Conservation (phyloP, 1,140 invertebrate genomes). For the Pseudomyrmex sp. region DNA sequence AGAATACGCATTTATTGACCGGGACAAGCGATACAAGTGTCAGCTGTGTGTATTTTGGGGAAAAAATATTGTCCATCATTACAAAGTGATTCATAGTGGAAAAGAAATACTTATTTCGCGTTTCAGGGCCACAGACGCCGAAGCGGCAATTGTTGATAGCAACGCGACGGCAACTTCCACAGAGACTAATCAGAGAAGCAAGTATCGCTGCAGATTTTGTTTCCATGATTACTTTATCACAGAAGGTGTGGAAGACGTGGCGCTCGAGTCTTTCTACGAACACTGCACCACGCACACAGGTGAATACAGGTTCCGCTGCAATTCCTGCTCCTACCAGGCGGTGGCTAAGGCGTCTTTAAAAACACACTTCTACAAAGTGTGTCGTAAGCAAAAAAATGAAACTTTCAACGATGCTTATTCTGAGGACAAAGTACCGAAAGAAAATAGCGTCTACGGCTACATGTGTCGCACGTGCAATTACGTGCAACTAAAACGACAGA, state of each 20-base stretch:
- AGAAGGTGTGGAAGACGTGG: conserved; percentile 77
- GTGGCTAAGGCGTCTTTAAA: conserved; percentile 82
- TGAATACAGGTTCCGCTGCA: conserved; percentile 89
- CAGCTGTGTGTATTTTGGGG: conserved; percentile 87
- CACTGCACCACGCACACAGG: conserved; percentile 91
- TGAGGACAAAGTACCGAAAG: conserved; percentile 74
- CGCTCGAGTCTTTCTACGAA: conserved; percentile 87
- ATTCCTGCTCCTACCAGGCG: conserved; percentile 85
- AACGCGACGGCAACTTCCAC: conserved; percentile 45
- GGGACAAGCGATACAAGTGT: conserved; percentile 84
- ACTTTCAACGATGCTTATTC: conserved; percentile 67
- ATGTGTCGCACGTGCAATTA: conserved; percentile 89
- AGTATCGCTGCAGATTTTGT: conserved; percentile 85
- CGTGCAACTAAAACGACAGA: conserved; percentile 87
- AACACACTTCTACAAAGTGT: conserved; percentile 83
- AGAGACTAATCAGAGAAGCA: conserved; percentile 74
- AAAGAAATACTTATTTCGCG: conserved; percentile 88
- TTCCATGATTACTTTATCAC: conserved; percentile 66
- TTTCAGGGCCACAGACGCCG: conserved; percentile 84
- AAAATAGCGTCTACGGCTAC: conserved; percentile 86
- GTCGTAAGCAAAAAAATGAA: conserved; percentile 69
- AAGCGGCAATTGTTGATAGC: conserved; percentile 80
- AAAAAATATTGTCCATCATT: conserved; percentile 88
- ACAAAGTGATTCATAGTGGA: conserved; percentile 87
- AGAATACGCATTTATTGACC: conserved; percentile 75